Conservation (phyloP, 2,888 invertebrate genomes). For the Apocheima hispidaria region DNA sequence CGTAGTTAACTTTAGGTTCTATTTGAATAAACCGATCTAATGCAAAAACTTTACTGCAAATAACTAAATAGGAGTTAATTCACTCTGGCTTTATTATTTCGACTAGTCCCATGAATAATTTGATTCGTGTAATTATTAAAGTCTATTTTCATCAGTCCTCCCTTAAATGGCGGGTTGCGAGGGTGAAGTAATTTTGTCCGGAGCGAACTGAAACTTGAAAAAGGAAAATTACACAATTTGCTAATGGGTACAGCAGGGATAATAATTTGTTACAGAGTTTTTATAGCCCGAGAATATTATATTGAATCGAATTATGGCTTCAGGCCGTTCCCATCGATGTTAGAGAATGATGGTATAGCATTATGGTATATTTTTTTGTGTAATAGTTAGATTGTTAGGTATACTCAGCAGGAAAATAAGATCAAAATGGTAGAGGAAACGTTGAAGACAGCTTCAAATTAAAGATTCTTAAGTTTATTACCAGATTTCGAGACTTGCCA, state of each 20-base stretch:
- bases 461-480: constrained; percentile 28
- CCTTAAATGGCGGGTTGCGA: constrained; percentile 73
- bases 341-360: neutral
- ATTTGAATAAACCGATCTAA: constrained; percentile 2
- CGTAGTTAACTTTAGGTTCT: neutral
- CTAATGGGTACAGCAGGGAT: constrained; percentile 75
- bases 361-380: neutral
- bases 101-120: constrained; percentile 57
- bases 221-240: constrained; percentile 84
- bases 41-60: constrained; percentile 15
- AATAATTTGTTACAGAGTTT: constrained; percentile 75
- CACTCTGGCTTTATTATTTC: constrained; percentile 40
- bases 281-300: constrained; percentile 66
- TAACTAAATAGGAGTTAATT: constrained; percentile 28
- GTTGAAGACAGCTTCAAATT: constrained; percentile 12
- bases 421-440: neutral
- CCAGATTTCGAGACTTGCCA: constrained; percentile 16
- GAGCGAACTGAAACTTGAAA: constrained; percentile 77
- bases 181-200: constrained; percentile 77
- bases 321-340: constrained; percentile 27
- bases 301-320: constrained; percentile 54
- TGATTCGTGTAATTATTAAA: constrained; percentile 69
- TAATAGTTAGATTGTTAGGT: neutral
- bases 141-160: constrained; percentile 78
- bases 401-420: neutral